Conservation (phyloP, 2,113 vertebrate genomes). For the Paramormyrops kingsleyae region DNA sequence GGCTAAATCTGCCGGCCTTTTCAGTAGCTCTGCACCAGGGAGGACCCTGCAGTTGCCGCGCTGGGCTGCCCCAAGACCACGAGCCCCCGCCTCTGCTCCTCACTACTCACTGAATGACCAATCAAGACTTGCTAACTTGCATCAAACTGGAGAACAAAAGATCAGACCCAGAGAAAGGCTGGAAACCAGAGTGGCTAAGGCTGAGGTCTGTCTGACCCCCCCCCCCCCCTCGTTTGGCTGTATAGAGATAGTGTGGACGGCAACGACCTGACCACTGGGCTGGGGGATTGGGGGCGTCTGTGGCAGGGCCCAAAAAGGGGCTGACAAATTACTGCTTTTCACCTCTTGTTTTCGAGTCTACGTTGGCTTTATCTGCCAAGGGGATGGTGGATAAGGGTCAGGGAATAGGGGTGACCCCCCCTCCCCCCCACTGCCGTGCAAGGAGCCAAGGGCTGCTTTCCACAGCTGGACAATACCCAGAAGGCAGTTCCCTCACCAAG, state of each 20-base stretch:
- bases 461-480: neutral
- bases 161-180: neutral
- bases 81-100: neutral
- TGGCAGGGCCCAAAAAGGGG: neutral
- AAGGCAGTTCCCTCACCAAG: neutral
- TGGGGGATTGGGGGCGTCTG: neutral
- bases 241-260: neutral
- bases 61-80: neutral
- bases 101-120: neutral
- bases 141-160: neutral
- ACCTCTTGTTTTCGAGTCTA: neutral
- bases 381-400: neutral
- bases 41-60: neutral
- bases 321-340: conserved; percentile 25
- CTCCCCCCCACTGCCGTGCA: neutral
- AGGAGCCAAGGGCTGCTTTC: neutral
- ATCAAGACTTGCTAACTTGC: neutral
- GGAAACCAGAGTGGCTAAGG: neutral
- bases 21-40: neutral
- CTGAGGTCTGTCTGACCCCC: too few species aligned
- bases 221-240: neutral
- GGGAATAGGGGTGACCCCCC: neutral
- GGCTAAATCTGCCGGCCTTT: neutral
- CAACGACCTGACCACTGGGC: neutral
- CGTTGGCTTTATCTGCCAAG: neutral